Evolutionary conservation across 2,113 vertebrate genomes (phyloP), one percentile per base, ranked within the genome.

Genomic region (Malurus melanocephalus): DNA sequence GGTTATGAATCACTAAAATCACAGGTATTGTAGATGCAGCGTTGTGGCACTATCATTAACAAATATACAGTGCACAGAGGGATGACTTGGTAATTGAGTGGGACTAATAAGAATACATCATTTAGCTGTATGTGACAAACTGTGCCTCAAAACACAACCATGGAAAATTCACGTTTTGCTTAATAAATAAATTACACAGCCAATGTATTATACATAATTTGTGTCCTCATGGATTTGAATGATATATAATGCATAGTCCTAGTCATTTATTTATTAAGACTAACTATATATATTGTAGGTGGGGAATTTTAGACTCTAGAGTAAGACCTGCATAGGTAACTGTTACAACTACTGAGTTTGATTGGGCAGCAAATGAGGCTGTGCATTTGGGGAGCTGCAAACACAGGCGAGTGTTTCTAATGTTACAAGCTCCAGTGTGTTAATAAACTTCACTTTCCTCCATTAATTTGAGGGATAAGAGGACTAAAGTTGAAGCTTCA

Each of bases 151-250:
- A 97, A 97, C 96, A 96, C 95, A 93, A 97, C 97, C 97, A 97
- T 96, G 98, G 98, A 98, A 98, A 98, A 98, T 97, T 98, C 98
- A 98, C 97, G 96, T 98, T 99, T 99, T 98, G 98, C 98, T 98
- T 98, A 98, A 99, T 99, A 98, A 99, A 99, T 99, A 98, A 99
- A 99, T 99, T 98, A 99, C 97, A 97, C 96, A 98, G 97, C 97
- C 96, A 94, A 98, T 99, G 98, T 98, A 98, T 98, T 98, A 98
- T 98, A 98, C 98, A 99, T 98, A 96, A 98, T 98, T 98, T 97
- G 98, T 98, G 98, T 98, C 98, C 98, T 97, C 74, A 90, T 98
- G 97, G 98, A 98, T 98, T 98, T 98, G 98, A 98, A 97, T 98
- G 98, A 99, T 99, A 98, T 98, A 98, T 98, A 98, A 99, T 98